Conservation (phyloP, 2,113 vertebrate species). For the Daubentonia madagascariensis region DNA sequence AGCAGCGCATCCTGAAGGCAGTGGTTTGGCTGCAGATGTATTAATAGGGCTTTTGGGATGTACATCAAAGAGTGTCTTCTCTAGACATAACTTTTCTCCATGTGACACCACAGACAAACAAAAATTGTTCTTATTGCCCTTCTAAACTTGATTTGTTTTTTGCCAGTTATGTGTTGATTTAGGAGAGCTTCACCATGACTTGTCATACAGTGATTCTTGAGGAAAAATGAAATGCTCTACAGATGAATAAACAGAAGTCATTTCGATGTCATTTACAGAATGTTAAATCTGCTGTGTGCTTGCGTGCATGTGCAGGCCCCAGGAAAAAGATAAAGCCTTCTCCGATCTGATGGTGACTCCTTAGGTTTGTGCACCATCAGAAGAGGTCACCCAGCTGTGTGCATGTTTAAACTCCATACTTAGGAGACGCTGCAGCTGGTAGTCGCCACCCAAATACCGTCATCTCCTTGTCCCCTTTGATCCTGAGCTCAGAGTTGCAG, state of each 20-base stretch:
- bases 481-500: not conserved
- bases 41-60: not conserved
- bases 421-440: accelerated
- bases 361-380: accelerated
- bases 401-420: not conserved
- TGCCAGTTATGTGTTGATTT: not conserved
- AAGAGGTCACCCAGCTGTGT: not conserved
- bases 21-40: not conserved
- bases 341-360: accelerated
- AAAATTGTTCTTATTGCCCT: not conserved
- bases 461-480: not conserved
- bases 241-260: not conserved
- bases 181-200: not conserved
- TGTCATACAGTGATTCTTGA: not conserved
- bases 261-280: not conserved
- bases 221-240: not conserved
- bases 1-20: not conserved
- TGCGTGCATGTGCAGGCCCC: too few relatives aligned
- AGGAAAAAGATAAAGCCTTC: accelerated
- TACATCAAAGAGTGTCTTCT: not conserved
- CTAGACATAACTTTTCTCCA: not conserved
- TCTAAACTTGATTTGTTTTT: not conserved
- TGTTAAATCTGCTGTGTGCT: accelerated
- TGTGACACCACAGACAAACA: not conserved
- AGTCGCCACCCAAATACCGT: accelerated